Conservation (phyloP, 2,888 invertebrate species). For the Eilema caniola region DNA sequence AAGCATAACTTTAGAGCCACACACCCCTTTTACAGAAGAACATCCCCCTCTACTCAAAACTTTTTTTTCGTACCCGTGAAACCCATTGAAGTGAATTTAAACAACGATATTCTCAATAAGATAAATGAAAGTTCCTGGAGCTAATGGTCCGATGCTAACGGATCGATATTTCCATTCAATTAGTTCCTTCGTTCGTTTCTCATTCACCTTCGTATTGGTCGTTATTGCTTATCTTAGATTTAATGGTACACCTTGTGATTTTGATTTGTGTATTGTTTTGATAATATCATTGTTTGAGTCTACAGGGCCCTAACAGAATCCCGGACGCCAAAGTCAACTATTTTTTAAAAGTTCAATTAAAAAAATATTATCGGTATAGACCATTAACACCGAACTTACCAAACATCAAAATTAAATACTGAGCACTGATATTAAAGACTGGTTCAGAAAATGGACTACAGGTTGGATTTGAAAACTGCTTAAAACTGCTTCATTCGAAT, state of each 20-base stretch:
- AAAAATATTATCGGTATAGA: too few species aligned
- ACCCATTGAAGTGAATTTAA: conserved; percentile 5
- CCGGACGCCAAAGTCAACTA: too few species aligned
- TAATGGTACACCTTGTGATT: background rate
- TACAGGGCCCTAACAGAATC: too few species aligned
- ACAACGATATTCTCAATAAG: conserved; percentile 15
- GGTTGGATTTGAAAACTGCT: too few species aligned
- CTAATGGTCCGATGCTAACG: conserved; percentile 41
- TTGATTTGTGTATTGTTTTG: background rate
- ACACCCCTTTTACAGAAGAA: background rate
- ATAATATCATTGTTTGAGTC: too few species aligned
- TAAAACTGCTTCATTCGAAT: too few species aligned
- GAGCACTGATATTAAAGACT: too few species aligned
- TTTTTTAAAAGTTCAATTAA: too few species aligned
- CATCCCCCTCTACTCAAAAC: background rate
- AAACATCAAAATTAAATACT: too few species aligned
- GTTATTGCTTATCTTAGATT: conserved; percentile 1
- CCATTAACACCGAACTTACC: too few species aligned
- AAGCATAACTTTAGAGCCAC: background rate
- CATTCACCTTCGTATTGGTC: background rate
- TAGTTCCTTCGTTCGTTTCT: conserved; percentile 23
- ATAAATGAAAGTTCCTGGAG: conserved; percentile 22
- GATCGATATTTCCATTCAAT: conserved; percentile 43
- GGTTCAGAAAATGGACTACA: too few species aligned
- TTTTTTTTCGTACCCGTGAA: background rate